Percentiles rank a stretch among this genome's conserved stretches.
These are phyloP conservation scores for Drosophila nigricruria DNA, from an alignment of 2,888 invertebrate species.

Conservation along the genomic window DNA sequence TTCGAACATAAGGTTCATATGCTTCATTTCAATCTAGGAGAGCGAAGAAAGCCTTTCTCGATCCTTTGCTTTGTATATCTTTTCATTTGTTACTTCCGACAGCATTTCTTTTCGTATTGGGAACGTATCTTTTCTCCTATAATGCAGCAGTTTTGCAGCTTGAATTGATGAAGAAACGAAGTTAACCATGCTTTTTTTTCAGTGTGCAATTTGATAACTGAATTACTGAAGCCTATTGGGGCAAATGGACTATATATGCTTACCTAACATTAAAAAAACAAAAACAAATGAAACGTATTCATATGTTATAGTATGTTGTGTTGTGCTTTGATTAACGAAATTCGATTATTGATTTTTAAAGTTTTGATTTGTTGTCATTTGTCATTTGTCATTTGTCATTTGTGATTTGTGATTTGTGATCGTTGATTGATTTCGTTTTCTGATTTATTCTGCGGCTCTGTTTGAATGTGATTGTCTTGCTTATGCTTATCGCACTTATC, in stretches of 20 bases:
- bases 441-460: conserved; percentile 8
- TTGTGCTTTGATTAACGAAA: not conserved
- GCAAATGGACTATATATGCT: not conserved
- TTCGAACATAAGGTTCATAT: not conserved
- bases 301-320: too few species aligned
- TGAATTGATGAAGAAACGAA: not conserved
- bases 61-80: not conserved
- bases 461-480: conserved; percentile 25
- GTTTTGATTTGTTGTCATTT: conserved; percentile 1
- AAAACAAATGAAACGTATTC: not conserved
- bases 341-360: not conserved
- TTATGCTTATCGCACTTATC: conserved; percentile 49
- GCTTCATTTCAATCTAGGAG: not conserved
- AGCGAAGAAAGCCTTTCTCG: not conserved
- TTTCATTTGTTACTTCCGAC: conserved; percentile 1
- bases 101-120: not conserved
- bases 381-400: not conserved
- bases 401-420: not conserved
- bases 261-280: not conserved
- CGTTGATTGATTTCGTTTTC: conserved; percentile 1
- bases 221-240: not conserved
- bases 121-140: not conserved
- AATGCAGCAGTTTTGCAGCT: not conserved
- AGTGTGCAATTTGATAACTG: conserved; percentile 7
- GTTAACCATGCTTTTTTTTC: conserved; percentile 9